Evolutionary conservation across 2,888 invertebrate species (phyloP), one percentile per base, ranked within the genome.

Genomic region (Fissipunctia ypsillon): DNA sequence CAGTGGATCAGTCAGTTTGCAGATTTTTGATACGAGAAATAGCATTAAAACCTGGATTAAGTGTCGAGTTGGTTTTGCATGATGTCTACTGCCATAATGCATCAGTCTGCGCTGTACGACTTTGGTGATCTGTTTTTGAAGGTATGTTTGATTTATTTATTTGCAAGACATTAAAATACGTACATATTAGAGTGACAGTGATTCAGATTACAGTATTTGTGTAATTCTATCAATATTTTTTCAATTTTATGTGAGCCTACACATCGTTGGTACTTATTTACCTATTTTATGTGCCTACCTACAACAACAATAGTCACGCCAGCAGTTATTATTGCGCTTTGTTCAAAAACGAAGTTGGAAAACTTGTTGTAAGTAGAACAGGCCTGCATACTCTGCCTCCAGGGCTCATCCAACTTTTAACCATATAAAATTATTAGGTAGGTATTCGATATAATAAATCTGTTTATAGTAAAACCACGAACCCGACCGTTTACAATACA

Each of bases 81-180:
- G 93, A 98, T 98, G 98, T 98, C 98, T 96, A 97, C 98, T 89
- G 97, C 97, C 94, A 97, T 98, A 95, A 97, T 98, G 97, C 97
- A 97, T 95, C 97, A 97, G 95, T 97, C 97, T 95, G 97, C 97
- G 92, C 97, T 97, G 96, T 97, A 97, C 96, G 97, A 97, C 91
- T 97, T 97, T 96, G 97, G 97, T 96, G 97, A 98, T 94, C 97
- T 97, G 95, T 96, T 97, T 90, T 96, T 97, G 93, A 97, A 97
- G 97, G 97, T 97, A 97, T 95, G 94, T 91, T 83, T 79, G 73
- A 74, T 80, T 83, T 78, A 73, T 76, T 69, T 70, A 70, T 68
- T 75, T 69, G 43, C 48, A 60, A 69, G 66, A 52, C 3, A 28
- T 14, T 50, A 19, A 5, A n/a, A 28, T 60, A 28, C 14, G 5